Conservation (phyloP, 2,113 vertebrate species). For the Tyto alba region DNA sequence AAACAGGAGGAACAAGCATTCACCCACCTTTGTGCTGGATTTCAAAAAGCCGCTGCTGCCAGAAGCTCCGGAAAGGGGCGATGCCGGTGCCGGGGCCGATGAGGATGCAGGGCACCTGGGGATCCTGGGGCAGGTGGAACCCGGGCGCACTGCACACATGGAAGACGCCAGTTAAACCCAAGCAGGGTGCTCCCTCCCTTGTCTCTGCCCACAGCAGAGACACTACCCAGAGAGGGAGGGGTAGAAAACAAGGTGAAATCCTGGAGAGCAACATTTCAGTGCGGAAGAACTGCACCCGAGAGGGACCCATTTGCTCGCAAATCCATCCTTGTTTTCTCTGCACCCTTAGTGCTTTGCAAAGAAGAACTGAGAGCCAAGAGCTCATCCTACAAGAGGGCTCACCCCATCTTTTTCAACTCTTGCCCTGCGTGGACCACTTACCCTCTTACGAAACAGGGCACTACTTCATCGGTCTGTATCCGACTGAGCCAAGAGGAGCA, state of each 20-base stretch:
- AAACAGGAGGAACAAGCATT: accelerated
- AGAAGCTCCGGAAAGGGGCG: conserved; percentile 97
- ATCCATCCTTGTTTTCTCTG: neutral
- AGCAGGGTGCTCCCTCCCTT: neutral
- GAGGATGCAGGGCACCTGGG: conserved; percentile 90
- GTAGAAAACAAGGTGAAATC: neutral
- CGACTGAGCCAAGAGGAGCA: conserved; percentile 97
- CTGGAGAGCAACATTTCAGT: neutral
- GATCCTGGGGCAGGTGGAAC: conserved; percentile 93
- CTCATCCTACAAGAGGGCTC: neutral
- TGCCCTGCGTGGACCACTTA: conserved; percentile 51
- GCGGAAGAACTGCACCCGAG: neutral
- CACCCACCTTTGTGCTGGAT: conserved; percentile 87
- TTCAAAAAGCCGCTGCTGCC: conserved; percentile 92
- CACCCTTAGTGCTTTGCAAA: neutral
- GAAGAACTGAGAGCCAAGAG: neutral
- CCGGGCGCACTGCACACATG: conserved; percentile 77
- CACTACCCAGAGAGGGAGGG: no score
- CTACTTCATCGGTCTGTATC: conserved; percentile 86
- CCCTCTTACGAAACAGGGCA: conserved; percentile 96
- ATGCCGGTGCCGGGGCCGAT: conserved; percentile 95
- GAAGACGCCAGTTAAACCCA: neutral
- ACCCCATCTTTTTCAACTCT: neutral
- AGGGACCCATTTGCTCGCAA: neutral
- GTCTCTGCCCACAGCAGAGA: neutral